A percentile compares a stretch with the other conserved stretches of the same genome.
These are phyloP conservation scores for Elymnias hypermnestra DNA, from an alignment of 1,140 invertebrate species.

Conservation along the genomic window DNA sequence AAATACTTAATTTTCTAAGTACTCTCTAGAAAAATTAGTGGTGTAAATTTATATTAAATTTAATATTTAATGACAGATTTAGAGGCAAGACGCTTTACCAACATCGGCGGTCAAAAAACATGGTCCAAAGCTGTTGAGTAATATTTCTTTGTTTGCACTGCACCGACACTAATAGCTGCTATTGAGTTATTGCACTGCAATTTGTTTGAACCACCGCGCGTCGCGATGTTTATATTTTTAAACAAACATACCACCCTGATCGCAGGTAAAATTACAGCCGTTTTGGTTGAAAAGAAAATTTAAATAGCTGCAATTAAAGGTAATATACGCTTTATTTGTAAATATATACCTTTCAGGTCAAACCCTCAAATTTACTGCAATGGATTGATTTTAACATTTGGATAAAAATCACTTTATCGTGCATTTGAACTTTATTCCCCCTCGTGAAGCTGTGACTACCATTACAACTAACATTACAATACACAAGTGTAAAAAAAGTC, in stretches of 20 bases:
- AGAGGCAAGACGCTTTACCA: no score
- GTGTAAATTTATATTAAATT: no score
- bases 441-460: no score
- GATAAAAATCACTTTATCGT: no score
- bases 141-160: conserved; percentile 53
- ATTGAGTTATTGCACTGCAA: conserved; percentile 52
- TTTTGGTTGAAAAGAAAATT: conserved; percentile 14
- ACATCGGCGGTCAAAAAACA: conserved; percentile 41
- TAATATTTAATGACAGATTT: no score
- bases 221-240: conserved; percentile 38
- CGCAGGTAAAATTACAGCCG: conserved; percentile 14
- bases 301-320: background rate
- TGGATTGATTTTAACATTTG: no score
- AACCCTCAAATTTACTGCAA: no score
- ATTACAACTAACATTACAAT: no score
- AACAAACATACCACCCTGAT: conserved; percentile 26
- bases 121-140: conserved; percentile 38
- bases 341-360: background rate
- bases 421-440: no score
- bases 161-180: conserved; percentile 44
- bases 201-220: conserved; percentile 40
- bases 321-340: background rate
- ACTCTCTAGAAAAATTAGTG: no score
- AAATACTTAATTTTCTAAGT: no score
- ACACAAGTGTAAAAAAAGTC: no score